Conservation (phyloP, 2,113 vertebrate genomes). For the Chroicocephalus ridibundus region DNA sequence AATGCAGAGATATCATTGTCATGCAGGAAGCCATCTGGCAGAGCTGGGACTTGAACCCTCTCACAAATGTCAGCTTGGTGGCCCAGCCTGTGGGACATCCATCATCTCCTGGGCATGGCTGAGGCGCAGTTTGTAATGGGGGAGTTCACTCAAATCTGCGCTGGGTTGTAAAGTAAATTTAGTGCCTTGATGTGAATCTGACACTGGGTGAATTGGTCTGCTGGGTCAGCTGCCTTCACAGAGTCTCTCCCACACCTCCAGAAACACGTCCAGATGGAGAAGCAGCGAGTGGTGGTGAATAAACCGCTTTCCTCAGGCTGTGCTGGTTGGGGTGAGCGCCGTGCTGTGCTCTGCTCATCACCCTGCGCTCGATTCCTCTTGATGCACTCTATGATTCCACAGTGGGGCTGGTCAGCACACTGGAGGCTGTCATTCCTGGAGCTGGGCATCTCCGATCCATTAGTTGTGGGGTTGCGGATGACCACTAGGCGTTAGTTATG, state of each 20-base stretch:
- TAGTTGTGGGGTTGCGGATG: too few relatives aligned
- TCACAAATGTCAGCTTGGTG: background rate
- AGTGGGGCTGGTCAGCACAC: accelerated
- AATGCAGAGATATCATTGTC: background rate
- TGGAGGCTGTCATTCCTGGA: background rate
- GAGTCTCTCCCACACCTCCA: background rate
- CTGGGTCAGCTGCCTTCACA: background rate
- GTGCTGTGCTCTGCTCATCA: background rate
- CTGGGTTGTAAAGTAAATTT: background rate
- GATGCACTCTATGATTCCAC: too few relatives aligned
- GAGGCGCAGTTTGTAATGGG: accelerated
- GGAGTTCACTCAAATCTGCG: background rate
- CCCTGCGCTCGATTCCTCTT: accelerated
- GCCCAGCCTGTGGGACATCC: background rate
- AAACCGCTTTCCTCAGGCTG: background rate
- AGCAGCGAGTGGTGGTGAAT: background rate
- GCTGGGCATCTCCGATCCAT: background rate
- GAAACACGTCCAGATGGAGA: accelerated
- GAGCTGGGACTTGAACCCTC: background rate
- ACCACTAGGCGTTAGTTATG: background rate
- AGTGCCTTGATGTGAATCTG: background rate
- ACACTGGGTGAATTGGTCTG: background rate
- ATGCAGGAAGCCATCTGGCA: background rate
- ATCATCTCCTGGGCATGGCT: background rate
- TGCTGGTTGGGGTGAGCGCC: background rate